Conservation (phyloP, 2,888 invertebrate genomes). For the Shargacucullia verbasci region DNA sequence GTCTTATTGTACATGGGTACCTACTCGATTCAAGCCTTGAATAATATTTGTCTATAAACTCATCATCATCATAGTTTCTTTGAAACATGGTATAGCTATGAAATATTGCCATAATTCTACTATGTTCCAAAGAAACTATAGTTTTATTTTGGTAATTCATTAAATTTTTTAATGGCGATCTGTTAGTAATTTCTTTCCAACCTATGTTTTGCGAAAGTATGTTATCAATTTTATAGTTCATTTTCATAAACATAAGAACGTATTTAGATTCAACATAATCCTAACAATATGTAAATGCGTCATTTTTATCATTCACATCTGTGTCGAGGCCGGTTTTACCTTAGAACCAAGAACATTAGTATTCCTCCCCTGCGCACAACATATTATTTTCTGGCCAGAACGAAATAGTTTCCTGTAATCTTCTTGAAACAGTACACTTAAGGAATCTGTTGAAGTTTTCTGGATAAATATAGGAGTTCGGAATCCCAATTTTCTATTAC, state of each 20-base stretch:
- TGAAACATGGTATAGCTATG: too few relatives aligned
- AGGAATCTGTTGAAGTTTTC: slow-evolving; percentile 49
- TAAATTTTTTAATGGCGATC: too few relatives aligned
- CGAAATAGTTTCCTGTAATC: slow-evolving; percentile 51
- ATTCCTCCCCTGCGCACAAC: slow-evolving; percentile 38
- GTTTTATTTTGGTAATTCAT: too few relatives aligned
- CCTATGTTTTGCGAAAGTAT: too few relatives aligned
- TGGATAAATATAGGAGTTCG: slow-evolving; percentile 31
- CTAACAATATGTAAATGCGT: slow-evolving; percentile 7
- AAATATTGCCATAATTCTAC: too few relatives aligned
- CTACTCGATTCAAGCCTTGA: too few relatives aligned
- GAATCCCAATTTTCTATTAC: slow-evolving; percentile 34
- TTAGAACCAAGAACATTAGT: slow-evolving; percentile 38
- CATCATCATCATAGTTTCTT: too few relatives aligned
- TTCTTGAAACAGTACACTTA: slow-evolving; percentile 52
- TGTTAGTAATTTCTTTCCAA: too few relatives aligned
- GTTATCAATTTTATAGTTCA: too few relatives aligned
- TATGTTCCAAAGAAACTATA: too few relatives aligned
- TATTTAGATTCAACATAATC: not conserved
- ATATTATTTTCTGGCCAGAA: slow-evolving; percentile 52
- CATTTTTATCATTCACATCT: slow-evolving; percentile 31
- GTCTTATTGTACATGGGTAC: too few relatives aligned
- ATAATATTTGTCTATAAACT: too few relatives aligned
- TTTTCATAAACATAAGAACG: not conserved
- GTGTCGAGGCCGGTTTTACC: slow-evolving; percentile 20